Evolutionary conservation across 2,888 invertebrate species (phyloP).

Genomic region (Plemyria rubiginata): DNA sequence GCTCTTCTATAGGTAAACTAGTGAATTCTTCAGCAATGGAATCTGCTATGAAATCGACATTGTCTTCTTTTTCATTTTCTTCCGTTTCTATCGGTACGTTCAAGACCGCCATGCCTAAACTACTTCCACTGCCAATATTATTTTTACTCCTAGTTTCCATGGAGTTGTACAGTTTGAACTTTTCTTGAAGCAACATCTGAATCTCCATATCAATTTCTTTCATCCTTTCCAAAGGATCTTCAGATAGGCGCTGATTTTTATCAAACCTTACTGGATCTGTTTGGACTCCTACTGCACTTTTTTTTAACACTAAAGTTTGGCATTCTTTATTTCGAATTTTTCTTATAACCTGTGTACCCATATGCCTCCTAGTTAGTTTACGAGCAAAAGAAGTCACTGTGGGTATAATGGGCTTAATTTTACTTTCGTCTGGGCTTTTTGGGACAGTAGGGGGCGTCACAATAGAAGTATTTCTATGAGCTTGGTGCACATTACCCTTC

Average conservation of each 20-base stretch:
- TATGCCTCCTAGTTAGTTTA: slow-evolving; percentile 53
- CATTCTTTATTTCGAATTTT: slow-evolving; percentile 56
- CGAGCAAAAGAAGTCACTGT: slow-evolving; percentile 37
- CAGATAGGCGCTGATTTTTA: slow-evolving; percentile 47
- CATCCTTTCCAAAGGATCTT: slow-evolving; percentile 82
- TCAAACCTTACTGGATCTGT: slow-evolving; percentile 56
- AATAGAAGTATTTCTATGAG: slow-evolving; percentile 67
- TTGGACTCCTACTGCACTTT: slow-evolving; percentile 55
- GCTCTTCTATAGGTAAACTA: slow-evolving; percentile 72
- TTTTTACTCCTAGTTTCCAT: slow-evolving; percentile 66
- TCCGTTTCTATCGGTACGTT: slow-evolving; percentile 59
- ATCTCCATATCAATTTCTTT: slow-evolving; percentile 86
- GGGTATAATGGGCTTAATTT: slow-evolving; percentile 46
- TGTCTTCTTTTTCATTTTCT: slow-evolving; percentile 36
- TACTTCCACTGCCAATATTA: slow-evolving; percentile 40
- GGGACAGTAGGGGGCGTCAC: slow-evolving; percentile 39
- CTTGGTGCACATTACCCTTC: slow-evolving; percentile 59
- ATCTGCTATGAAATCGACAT: slow-evolving; percentile 49
- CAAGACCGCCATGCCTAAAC: slow-evolving; percentile 74
- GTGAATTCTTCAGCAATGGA: slow-evolving; percentile 71
- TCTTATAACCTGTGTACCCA: slow-evolving; percentile 58
- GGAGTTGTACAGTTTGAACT: slow-evolving; percentile 83
- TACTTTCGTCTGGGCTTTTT: slow-evolving; percentile 50
- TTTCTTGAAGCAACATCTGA: slow-evolving; percentile 83
- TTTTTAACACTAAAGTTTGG: slow-evolving; percentile 60